Base-by-base conservation (phyloP, 2,797 vertebrate species). In the Micromesistius poutassou region DNA sequence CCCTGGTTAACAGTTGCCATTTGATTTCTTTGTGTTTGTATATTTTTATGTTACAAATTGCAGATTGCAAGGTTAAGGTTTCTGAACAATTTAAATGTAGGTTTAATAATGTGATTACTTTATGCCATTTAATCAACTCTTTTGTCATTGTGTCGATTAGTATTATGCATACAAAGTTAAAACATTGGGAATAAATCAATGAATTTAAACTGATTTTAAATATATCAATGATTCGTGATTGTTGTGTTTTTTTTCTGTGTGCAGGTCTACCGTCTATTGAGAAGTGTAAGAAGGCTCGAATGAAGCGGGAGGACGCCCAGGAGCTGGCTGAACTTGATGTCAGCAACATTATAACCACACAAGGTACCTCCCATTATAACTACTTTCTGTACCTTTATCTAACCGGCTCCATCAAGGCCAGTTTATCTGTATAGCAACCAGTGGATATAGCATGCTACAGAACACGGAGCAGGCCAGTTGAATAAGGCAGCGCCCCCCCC, bases 251-350 rank as follows among this genome's bases (percentile, higher is more conserved):
- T 1, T 35, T 8, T 82, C 68, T 82, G 31, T 22, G 19, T 42
- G 25, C 84, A 96, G 96, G 95, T 66, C 82, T 89, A 0, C 95
- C 96, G 14, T 87, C 94, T 9, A 88, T 97, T 77, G 85, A 93
- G 78, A 97, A 96, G 87, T 97, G 96, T 86, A 95, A 95, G 74
- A 94, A 88, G 33, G 85, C 91, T 72, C 85, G 89, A 83, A 83
- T 87, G 81, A 91, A 92, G 85, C 92, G 94, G 78, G 96, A 97
- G 74, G 91, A 94, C 77, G 94, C 91, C 2, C 90, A 93, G 0
- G 96, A 97, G 85, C 70, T 97, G 36, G 96, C 95, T 25, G 94
- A 91, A 2, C 90, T 97, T 80, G 96, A 97, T 50, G 72, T 94
- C 70, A 87, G 81, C 76, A 97, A 97, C 87, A 97, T 97, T 78